A percentile compares a stretch with the other conserved stretches of the same genome.
Evolutionary conservation across 2,888 invertebrate genomes (phyloP).

Genomic region (Lamellibrachia columna): DNA sequence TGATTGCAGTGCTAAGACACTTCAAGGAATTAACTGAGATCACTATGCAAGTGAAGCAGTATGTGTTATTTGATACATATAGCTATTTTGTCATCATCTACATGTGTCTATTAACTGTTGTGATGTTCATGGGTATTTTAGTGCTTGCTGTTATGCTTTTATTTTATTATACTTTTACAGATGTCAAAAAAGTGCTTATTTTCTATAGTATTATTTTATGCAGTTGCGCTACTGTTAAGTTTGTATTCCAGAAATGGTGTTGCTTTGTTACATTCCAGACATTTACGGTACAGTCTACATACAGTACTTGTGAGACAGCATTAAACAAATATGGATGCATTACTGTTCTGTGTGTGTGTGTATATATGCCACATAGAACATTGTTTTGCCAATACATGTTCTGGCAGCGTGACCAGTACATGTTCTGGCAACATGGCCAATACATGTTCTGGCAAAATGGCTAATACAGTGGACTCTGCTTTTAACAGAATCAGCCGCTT

Average conservation of each 20-base stretch:
- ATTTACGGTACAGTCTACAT: neutral
- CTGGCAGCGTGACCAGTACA: no score
- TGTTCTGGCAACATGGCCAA: no score
- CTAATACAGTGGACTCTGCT: no score
- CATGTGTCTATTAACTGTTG: neutral
- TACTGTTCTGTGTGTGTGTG: neutral
- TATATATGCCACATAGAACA: no score
- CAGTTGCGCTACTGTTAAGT: neutral
- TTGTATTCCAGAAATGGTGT: neutral
- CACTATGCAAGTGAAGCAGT: neutral
- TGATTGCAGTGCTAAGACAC: neutral
- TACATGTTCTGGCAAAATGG: no score
- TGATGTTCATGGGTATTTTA: neutral
- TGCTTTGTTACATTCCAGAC: neutral
- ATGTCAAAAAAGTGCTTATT: neutral
- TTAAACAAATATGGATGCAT: neutral
- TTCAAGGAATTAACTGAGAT: neutral
- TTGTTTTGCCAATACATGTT: no score
- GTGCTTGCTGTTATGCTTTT: neutral
- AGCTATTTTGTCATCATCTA: no score
- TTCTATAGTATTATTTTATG: neutral
- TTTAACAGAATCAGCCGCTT: no score
- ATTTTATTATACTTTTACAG: neutral
- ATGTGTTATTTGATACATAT: no score
- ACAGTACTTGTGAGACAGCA: neutral